Percentiles rank a stretch among this genome's conserved stretches.
phyloP scores from a whole-genome alignment of 2,113 vertebrate species.

The Mionectes macconnelli region DNA sequence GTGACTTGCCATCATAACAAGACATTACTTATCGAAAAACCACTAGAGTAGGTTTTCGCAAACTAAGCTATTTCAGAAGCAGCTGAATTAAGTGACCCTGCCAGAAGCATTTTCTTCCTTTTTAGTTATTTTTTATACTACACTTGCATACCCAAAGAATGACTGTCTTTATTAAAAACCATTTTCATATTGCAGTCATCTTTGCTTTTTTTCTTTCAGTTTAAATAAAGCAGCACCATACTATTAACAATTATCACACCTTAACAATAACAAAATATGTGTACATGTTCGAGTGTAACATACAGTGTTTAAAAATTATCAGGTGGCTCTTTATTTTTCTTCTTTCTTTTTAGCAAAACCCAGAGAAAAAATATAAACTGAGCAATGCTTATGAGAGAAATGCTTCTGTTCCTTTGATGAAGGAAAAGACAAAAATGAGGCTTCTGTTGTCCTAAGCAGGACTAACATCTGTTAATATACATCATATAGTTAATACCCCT shows the following conservation, averaged over 20 bases:
- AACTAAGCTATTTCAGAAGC: neutral
- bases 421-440: neutral
- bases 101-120: neutral
- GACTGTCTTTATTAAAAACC: neutral
- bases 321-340: neutral
- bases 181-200: neutral
- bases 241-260: neutral
- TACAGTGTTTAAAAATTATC: neutral
- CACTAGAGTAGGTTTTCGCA: neutral
- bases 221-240: neutral
- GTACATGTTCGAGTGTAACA: neutral
- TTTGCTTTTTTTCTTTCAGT: neutral
- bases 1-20: neutral
- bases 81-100: slow-evolving; percentile 22
- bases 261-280: neutral
- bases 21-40: neutral
- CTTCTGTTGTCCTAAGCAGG: neutral
- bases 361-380: neutral
- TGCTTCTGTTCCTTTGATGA: neutral
- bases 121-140: neutral
- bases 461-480: neutral
- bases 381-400: neutral
- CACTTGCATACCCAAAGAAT: neutral
- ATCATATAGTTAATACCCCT: neutral
- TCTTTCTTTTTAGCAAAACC: neutral